Evolutionary conservation across 2,797 vertebrate genomes (phyloP).

Genomic region (Cynodonichthys magdalenae): DNA sequence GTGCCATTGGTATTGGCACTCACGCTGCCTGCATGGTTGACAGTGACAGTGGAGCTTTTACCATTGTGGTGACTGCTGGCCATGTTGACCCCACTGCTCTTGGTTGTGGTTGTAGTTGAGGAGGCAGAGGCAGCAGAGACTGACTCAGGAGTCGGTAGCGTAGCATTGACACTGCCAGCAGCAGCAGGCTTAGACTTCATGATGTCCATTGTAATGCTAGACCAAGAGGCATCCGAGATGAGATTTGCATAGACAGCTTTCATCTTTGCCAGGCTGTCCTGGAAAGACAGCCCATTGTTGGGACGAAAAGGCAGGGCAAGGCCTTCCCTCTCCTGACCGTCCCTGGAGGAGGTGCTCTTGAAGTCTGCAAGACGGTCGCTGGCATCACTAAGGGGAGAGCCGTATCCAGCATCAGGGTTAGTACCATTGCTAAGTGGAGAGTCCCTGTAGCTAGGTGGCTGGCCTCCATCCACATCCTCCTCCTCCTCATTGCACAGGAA

Average conservation of each 20-base stretch:
- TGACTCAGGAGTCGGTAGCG: conserved; percentile 59
- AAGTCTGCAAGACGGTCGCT: conserved; percentile 94
- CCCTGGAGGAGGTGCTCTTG: conserved; percentile 92
- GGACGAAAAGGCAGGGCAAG: conserved; percentile 74
- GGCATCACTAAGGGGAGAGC: conserved; percentile 94
- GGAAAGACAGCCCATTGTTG: conserved; percentile 89
- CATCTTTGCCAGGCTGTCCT: conserved; percentile 98
- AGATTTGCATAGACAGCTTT: conserved; percentile 99
- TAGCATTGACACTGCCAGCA: conserved; percentile 79
- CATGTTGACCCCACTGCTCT: conserved; percentile 77
- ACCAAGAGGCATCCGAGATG: conserved; percentile 98
- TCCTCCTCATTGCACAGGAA: conserved; percentile 89
- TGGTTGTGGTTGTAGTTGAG: conserved; percentile 75
- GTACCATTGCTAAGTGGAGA: conserved; percentile 96
- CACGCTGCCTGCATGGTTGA: conserved; percentile 72
- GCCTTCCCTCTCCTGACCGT: conserved; percentile 89
- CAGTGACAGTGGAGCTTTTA: conserved; percentile 83
- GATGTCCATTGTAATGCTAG: conserved; percentile 92
- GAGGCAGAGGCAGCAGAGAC: conserved; percentile 59
- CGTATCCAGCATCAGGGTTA: conserved; percentile 95
- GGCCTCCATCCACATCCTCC: conserved; percentile 89
- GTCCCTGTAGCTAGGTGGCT: conserved; percentile 92
- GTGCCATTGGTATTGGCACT: conserved; percentile 71
- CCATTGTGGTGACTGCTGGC: conserved; percentile 78
- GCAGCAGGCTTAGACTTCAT: conserved; percentile 89